Conservation (phyloP, 2,888 invertebrate species). For the Scaptomyza polygonia region DNA sequence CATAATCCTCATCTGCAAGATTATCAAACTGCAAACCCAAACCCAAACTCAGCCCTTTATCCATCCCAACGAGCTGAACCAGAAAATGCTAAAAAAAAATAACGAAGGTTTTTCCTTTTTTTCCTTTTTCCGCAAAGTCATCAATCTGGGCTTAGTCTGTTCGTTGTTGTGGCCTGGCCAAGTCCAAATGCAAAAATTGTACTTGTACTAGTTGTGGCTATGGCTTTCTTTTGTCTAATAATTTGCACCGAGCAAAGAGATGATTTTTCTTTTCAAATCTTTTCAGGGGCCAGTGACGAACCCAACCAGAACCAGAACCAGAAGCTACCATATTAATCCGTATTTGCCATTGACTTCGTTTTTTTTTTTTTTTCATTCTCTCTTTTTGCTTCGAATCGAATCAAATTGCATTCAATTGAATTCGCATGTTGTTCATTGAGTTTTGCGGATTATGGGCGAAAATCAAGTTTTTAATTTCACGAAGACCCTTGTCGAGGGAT, state of each 20-base stretch:
- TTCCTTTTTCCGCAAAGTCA: slow-evolving; percentile 20
- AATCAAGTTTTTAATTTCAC: slow-evolving; percentile 74
- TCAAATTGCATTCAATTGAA: slow-evolving; percentile 73
- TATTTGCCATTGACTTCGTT: slow-evolving; percentile 30
- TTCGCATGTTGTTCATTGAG: slow-evolving; percentile 72
- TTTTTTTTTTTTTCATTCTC: too few species aligned
- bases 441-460: slow-evolving; percentile 74
- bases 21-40: slow-evolving; percentile 28
- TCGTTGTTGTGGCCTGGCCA: slow-evolving; percentile 1
- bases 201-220: neutral
- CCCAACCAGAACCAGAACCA: slow-evolving; percentile 1
- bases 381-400: slow-evolving; percentile 61
- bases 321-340: slow-evolving; percentile 26
- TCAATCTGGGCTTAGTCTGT: slow-evolving; percentile 30
- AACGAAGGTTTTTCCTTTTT: neutral
- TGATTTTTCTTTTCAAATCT: neutral
- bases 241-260: neutral
- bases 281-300: slow-evolving; percentile 9
- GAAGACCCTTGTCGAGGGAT: too few species aligned
- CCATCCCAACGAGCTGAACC: slow-evolving; percentile 7
- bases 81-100: neutral
- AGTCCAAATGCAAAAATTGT: slow-evolving; percentile 21
- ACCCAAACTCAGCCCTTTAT: neutral
- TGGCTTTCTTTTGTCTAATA: slow-evolving; percentile 1
- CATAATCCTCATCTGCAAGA: slow-evolving; percentile 19